Evolutionary conservation across 2,888 invertebrate genomes (phyloP), one percentile per base, ranked within the genome.

Genomic region (Callimorpha dominula): DNA sequence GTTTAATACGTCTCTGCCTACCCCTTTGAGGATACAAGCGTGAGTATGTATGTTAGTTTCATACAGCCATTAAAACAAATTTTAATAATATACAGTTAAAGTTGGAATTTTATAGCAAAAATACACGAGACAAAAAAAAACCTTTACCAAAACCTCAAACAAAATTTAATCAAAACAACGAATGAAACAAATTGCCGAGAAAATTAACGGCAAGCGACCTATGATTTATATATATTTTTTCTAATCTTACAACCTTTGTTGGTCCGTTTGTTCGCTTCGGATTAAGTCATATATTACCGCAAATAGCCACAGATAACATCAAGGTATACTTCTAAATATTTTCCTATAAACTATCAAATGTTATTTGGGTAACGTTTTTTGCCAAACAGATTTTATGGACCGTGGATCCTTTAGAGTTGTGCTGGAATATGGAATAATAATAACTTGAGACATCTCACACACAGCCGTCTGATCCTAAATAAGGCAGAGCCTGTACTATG

Each of bases 231-330:
- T 68, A 46, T 49, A 72, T 79, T 83, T 85, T 85, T 80, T 67
- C 71, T 75, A 69, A 75, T 68, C 75, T 73, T 81, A 83, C 81
- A 82, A 76, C 68, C 65, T 81, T 73, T 72, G 76, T 73, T 65
- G 20, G 72, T 76, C 74, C 74, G 74, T 80, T 75, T 72, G 78
- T 81, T 82, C 71, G 67, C 74, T 74, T 77, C 68, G 85, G 87
- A 95, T 95, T 94, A 93, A 94, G 95, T 92, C 93, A 94, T 95
- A 94, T 93, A 90, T 95, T 94, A 93, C 87, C 89, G 91, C 92
- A 92, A 94, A 94, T 94, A 88, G 94, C 88, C 89, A 78, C 15
- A 87, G 95, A 95, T 95, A 91, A 79, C 75, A 93, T 91, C 92
- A 72, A 81, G 84, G 89, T 88, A 86, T 90, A 82, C 86, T 86